Percentiles rank a stretch among this genome's conserved stretches.
Evolutionary conservation across 2,797 vertebrate species (phyloP).

Genomic region (Enteromius fasciolatus): DNA sequence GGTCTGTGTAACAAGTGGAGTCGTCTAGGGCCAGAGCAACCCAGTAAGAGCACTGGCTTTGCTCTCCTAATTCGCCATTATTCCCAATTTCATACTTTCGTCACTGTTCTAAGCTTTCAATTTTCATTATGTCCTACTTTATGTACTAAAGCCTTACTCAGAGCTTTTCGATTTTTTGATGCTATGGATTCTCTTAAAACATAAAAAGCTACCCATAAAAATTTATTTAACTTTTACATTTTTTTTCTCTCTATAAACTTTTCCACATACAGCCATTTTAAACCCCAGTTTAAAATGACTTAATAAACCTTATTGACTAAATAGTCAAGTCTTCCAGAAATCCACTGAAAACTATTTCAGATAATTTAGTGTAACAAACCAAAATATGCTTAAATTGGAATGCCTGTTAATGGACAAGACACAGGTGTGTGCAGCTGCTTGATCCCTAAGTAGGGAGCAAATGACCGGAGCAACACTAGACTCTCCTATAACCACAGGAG

Average conservation of each 20-base stretch:
- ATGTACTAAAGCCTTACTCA: not conserved
- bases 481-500: slow-evolving; percentile 7
- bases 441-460: not conserved
- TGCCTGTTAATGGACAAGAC: not conserved
- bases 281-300: not conserved
- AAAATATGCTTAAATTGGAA: slow-evolving; percentile 2
- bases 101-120: slow-evolving; percentile 28
- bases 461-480: not conserved
- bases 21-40: slow-evolving; percentile 21
- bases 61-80: slow-evolving; percentile 36
- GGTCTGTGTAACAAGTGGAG: slow-evolving; percentile 28
- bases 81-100: slow-evolving; percentile 41
- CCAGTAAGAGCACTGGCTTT: slow-evolving; percentile 1
- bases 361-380: not conserved
- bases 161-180: not conserved
- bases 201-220: not conserved
- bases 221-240: not conserved
- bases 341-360: not conserved
- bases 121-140: slow-evolving; percentile 41
- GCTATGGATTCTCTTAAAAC: too few species aligned
- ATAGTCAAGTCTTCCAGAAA: not conserved
- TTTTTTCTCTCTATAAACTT: not conserved
- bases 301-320: not conserved
- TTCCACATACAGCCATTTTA: not conserved
- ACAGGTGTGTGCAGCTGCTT: slow-evolving; percentile 5